Evolutionary conservation across 1,140 invertebrate species (phyloP), one percentile per base, ranked within the genome.

Genomic region (Ridgeia piscesae): DNA sequence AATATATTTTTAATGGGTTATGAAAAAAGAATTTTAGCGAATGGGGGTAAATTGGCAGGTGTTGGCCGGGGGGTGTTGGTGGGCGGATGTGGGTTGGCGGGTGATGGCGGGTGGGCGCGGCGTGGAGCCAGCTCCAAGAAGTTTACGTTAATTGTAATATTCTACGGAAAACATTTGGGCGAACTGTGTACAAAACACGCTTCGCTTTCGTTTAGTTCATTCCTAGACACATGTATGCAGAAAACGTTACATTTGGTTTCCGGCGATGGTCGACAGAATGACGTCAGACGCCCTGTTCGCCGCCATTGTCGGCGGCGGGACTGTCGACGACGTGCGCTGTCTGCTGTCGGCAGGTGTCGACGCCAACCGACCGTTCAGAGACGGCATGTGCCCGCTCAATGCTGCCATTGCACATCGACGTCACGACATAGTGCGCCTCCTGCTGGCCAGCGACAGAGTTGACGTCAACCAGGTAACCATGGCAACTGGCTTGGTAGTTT

Each of bases 371-470:
- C 33, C 50, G 35, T 58, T 91, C 31, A 6, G 33, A 11, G 35
- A 48, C 91, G 91, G 91, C 8, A 48, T 58, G 91, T 48, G 35
- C 31, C 91, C 50, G 33, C 91, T 91, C 33, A 91, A 91, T 35
- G 91, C 50, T 35, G 91, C 91, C 33, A 91, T 91, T 31, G 91
- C 91, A 0, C 1, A 17, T 48, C 91, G 91, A 8, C 50, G 35
- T 9, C 50, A 42, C 34, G 34, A 91, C 91, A 58, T 58, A 34
- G 91, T 58, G 34, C 91, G 91, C 91, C 33, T 48, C 35, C 91
- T 91, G 33, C 35, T 91, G 35, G 91, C 33, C 33, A 42, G 21
- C 91, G 34, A 58, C 35, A 35, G 33, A 48, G 91, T 48, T 35
- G 91, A 48, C 91, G 50, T 48, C 17, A 35, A 48, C n/a, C 91